A percentile compares a stretch with the other conserved stretches of the same genome.
phyloP scores from a whole-genome alignment of 2,797 vertebrate genomes.

The Catostomus latipinnis region DNA sequence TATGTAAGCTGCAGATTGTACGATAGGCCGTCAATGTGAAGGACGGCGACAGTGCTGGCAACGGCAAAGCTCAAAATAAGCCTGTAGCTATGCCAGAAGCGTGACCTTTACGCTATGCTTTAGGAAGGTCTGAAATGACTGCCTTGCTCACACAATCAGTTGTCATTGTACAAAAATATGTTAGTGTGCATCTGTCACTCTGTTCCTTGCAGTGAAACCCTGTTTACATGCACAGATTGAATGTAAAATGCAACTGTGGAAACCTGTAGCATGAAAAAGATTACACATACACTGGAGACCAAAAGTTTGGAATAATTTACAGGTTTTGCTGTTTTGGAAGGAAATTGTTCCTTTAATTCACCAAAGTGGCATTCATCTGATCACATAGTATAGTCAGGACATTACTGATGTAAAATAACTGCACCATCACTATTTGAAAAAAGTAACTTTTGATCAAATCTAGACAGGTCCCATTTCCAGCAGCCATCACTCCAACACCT shows the following conservation, averaged over 20 bases:
- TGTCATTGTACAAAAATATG: background rate
- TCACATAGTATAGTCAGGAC: too few species aligned
- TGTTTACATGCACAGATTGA: conserved; percentile 2
- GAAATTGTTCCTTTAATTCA: too few species aligned
- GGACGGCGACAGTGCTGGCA: conserved; percentile 10
- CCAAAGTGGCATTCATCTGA: too few species aligned
- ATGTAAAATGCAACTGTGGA: background rate
- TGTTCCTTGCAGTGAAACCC: background rate
- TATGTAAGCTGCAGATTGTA: conserved; percentile 14
- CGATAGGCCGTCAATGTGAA: background rate
- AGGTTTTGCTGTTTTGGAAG: too few species aligned
- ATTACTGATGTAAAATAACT: too few species aligned
- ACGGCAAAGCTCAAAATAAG: conserved; percentile 44
- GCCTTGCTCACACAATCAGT: background rate
- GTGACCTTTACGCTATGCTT: conserved; percentile 50
- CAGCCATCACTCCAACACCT: too few species aligned
- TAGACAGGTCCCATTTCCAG: too few species aligned
- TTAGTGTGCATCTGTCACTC: conserved; percentile 2
- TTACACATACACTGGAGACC: too few species aligned
- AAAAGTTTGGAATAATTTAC: too few species aligned
- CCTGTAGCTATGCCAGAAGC: conserved; percentile 22
- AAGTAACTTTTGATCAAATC: too few species aligned
- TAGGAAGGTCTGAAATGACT: conserved; percentile 18
- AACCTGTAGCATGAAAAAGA: background rate
- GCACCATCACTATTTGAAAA: too few species aligned